phyloP scores from a whole-genome alignment of 1,140 invertebrate genomes.

The Aphaenogaster rudis region DNA sequence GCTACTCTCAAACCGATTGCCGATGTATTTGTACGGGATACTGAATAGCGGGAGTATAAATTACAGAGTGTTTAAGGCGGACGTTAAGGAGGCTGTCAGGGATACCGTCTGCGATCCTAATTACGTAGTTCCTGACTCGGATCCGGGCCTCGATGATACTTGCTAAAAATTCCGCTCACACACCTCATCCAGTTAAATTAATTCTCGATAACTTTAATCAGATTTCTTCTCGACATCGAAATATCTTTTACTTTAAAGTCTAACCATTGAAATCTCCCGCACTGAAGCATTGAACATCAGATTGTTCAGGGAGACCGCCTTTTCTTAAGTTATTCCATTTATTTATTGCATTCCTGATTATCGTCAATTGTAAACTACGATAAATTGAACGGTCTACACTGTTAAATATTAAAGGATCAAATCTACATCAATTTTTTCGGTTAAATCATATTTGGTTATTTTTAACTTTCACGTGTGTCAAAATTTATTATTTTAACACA shows the following conservation, averaged over 20 bases:
- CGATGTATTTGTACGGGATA: slow-evolving; percentile 91
- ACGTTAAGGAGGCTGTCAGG: slow-evolving; percentile 88
- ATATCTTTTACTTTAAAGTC: slow-evolving; percentile 15
- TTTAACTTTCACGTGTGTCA: no score
- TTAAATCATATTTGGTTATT: no score
- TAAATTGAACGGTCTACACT: neutral
- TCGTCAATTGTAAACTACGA: slow-evolving; percentile 14
- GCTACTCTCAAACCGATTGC: slow-evolving; percentile 92
- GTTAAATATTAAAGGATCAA: no score
- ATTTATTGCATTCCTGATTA: slow-evolving; percentile 16
- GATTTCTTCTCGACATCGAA: neutral
- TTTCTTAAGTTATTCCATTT: slow-evolving; percentile 11
- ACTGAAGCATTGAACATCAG: neutral
- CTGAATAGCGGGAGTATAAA: slow-evolving; percentile 90
- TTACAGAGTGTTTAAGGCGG: slow-evolving; percentile 90
- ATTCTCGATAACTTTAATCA: neutral
- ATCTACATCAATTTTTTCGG: no score
- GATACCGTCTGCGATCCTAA: slow-evolving; percentile 91
- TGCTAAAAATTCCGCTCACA: slow-evolving; percentile 73
- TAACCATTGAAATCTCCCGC: neutral
- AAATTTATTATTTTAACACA: no score
- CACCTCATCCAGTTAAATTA: slow-evolving; percentile 3
- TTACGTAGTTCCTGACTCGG: slow-evolving; percentile 79
- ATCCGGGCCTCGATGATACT: slow-evolving; percentile 81
- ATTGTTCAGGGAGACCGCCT: neutral